Conservation (phyloP, 2,888 invertebrate genomes). For the Drosophila paramelanica region DNA sequence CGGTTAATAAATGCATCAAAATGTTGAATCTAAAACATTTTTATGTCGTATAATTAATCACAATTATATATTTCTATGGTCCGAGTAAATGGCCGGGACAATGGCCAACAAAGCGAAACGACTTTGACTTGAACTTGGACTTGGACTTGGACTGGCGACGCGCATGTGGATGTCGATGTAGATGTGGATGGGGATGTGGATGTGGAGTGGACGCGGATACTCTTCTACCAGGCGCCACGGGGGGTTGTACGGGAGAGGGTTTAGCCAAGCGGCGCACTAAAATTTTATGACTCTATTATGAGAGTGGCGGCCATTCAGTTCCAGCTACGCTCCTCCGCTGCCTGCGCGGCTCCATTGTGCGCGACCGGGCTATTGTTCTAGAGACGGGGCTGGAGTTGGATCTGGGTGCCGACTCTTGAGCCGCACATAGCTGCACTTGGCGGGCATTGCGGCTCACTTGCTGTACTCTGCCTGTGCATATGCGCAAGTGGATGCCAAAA, state of each 20-base stretch:
- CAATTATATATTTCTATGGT: conserved; percentile 78
- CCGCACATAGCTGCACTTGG: conserved; percentile 50
- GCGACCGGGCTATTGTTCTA: conserved; percentile 64
- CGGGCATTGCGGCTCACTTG: conserved; percentile 23
- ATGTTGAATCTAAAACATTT: conserved; percentile 77
- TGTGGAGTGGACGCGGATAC: conserved; percentile 40
- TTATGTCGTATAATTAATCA: conserved; percentile 80
- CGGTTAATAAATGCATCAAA: conserved; percentile 79
- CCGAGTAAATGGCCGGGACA: conserved; percentile 72
- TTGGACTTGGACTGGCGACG: conserved; percentile 16
- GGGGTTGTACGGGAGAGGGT: conserved; percentile 47
- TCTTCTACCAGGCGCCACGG: conserved; percentile 64
- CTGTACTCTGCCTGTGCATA: conserved; percentile 40
- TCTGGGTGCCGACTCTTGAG: conserved; percentile 32
- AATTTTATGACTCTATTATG: conserved; percentile 81
- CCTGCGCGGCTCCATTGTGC: conserved; percentile 55
- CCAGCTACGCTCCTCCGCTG: conserved; percentile 34
- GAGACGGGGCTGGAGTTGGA: conserved; percentile 17
- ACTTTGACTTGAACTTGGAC: conserved; percentile 48
- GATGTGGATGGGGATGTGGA: conserved; percentile 12
- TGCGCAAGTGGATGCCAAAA: conserved; percentile 73
- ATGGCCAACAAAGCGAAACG: conserved; percentile 79
- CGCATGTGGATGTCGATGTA: conserved; percentile 2
- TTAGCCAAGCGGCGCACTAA: conserved; percentile 73
- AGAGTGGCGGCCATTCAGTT: conserved; percentile 71